phyloP scores from a whole-genome alignment of 2,113 vertebrate genomes.

The Delphinapterus leucas region DNA sequence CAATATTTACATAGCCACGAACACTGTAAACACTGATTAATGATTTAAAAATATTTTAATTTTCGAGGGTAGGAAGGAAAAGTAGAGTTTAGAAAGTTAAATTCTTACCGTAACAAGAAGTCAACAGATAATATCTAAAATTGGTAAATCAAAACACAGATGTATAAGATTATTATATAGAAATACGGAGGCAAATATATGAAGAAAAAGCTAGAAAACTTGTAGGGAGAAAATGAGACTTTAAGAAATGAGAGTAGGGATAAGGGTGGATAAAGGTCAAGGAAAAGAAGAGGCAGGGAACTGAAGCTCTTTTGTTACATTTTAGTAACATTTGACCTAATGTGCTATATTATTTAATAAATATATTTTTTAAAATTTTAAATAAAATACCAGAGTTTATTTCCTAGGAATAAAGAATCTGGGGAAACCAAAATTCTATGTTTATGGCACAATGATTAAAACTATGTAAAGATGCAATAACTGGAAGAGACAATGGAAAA shows the following conservation, averaged over 20 bases:
- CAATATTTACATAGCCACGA: not conserved
- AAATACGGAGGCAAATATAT: not conserved
- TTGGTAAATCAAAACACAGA: not conserved
- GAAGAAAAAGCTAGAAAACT: not conserved
- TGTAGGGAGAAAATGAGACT: not conserved
- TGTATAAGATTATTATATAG: not conserved
- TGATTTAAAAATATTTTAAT: not conserved
- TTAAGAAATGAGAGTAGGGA: not conserved
- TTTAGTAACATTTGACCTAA: not conserved
- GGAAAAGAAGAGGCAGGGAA: not conserved
- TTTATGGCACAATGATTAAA: not conserved
- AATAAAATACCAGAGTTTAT: not conserved
- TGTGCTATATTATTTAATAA: not conserved
- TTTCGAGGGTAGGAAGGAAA: not conserved
- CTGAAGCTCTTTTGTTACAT: not conserved
- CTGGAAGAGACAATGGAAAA: not conserved
- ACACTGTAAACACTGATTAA: not conserved
- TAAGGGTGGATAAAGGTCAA: not conserved
- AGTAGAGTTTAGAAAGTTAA: not conserved
- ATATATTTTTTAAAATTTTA: not conserved
- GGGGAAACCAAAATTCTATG: not conserved
- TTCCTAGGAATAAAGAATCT: not conserved
- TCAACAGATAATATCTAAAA: conserved; percentile 4
- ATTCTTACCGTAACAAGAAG: not conserved
- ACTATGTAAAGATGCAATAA: not conserved